Percentiles rank a stretch among this genome's conserved stretches.
phyloP scores from a whole-genome alignment of 2,113 vertebrate genomes.

The Cheirogaleus medius region DNA sequence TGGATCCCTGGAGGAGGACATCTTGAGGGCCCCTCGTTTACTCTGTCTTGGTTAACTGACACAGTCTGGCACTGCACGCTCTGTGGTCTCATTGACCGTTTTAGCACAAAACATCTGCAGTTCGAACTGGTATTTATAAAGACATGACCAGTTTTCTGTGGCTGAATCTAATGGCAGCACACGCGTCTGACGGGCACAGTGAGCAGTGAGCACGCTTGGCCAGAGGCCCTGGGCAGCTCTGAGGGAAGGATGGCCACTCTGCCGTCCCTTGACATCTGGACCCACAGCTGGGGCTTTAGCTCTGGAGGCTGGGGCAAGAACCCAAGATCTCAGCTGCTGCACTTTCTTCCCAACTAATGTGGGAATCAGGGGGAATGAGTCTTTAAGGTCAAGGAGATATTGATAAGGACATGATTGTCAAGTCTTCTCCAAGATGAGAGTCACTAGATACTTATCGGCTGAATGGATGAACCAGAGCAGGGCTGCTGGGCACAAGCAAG shows the following conservation, averaged over 20 bases:
- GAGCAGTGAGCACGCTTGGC: neutral
- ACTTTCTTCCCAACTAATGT: neutral
- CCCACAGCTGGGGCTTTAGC: neutral
- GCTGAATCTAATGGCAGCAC: neutral
- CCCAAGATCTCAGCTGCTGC: neutral
- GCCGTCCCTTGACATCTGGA: neutral
- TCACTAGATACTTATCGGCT: neutral
- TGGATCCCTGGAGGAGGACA: neutral
- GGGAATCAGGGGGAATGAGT: neutral
- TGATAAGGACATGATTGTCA: neutral
- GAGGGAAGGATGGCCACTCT: neutral
- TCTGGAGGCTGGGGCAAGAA: neutral
- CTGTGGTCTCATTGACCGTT: neutral
- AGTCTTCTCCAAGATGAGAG: neutral
- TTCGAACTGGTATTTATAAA: slow-evolving; percentile 40
- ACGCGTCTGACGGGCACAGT: neutral
- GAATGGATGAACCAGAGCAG: neutral
- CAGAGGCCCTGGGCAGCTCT: neutral
- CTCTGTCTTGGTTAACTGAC: neutral
- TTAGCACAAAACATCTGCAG: slow-evolving; percentile 10
- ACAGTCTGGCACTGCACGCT: neutral
- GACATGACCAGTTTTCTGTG: neutral
- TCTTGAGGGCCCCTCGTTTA: neutral
- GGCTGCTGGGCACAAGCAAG: neutral
- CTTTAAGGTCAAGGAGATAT: neutral